phyloP scores from a whole-genome alignment of 2,797 vertebrate genomes.

The Eulemur coronatus region DNA sequence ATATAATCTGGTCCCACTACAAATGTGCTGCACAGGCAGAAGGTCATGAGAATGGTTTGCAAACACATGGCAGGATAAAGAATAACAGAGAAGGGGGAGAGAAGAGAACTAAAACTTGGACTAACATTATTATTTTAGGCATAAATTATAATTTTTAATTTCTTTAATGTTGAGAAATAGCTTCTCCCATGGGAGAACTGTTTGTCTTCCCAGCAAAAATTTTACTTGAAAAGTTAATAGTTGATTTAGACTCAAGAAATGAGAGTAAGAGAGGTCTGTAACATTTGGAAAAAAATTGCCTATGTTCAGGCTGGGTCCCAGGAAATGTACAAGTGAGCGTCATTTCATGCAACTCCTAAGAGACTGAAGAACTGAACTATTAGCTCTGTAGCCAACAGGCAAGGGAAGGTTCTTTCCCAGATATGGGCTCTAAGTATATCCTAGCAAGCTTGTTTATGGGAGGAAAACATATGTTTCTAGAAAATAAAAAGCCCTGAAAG shows the following conservation, averaged over 20 bases:
- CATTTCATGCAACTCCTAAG: neutral
- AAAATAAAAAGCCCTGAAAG: neutral
- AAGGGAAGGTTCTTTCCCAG: neutral
- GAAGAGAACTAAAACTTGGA: slow-evolving; percentile 26
- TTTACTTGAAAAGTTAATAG: slow-evolving; percentile 35
- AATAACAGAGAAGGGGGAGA: neutral
- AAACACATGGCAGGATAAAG: slow-evolving; percentile 9
- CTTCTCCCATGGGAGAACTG: slow-evolving; percentile 52
- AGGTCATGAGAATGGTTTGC: slow-evolving; percentile 72
- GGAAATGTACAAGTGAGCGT: slow-evolving; percentile 27
- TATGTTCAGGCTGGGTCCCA: neutral
- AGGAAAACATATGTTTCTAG: neutral
- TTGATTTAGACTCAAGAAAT: slow-evolving; percentile 34
- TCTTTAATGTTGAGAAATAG: slow-evolving; percentile 57
- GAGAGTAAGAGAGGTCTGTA: neutral
- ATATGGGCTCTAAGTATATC: neutral
- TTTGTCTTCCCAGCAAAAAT: slow-evolving; percentile 65
- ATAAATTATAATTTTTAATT: slow-evolving; percentile 70
- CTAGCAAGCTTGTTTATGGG: neutral
- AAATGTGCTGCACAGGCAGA: slow-evolving; percentile 38
- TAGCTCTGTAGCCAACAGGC: neutral
- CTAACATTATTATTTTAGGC: slow-evolving; percentile 65
- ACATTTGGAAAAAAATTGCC: neutral
- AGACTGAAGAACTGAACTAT: neutral
- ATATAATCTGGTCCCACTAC: slow-evolving; percentile 52